These are phyloP conservation scores for Argyresthia goedartella DNA, from an alignment of 2,888 invertebrate species.

Conservation along the genomic window DNA sequence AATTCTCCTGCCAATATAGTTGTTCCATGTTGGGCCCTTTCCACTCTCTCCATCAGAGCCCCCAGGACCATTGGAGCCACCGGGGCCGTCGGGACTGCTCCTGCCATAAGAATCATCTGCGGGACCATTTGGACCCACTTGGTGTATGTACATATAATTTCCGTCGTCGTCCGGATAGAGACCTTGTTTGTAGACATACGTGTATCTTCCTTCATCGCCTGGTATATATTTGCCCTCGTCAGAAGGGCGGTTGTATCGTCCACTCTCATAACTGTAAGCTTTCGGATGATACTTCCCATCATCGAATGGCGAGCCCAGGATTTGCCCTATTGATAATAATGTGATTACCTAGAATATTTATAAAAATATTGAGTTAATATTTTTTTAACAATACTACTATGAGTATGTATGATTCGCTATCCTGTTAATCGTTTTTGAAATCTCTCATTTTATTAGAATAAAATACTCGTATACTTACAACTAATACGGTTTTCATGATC, in stretches of 20 bases:
- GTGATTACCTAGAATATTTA: neutral
- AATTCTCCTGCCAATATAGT: constrained; percentile 37
- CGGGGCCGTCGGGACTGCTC: constrained; percentile 18
- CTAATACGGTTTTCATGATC: neutral
- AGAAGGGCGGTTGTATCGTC: constrained; percentile 48
- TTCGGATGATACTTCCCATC: constrained; percentile 42
- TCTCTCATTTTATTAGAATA: neutral
- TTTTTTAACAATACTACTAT: too few relatives aligned
- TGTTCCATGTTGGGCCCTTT: constrained; percentile 16
- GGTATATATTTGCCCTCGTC: constrained; percentile 67
- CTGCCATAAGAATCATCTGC: constrained; percentile 20
- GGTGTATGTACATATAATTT: constrained; percentile 62
- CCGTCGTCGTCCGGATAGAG: constrained; percentile 49
- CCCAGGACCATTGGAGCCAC: constrained; percentile 19
- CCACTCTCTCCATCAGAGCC: constrained; percentile 18
- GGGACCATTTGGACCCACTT: constrained; percentile 27
- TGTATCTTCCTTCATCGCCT: constrained; percentile 65
- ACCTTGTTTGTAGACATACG: constrained; percentile 47
- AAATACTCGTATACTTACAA: neutral
- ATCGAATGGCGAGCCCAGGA: constrained; percentile 31
- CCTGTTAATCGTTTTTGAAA: neutral
- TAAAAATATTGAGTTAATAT: too few relatives aligned
- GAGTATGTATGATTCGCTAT: too few relatives aligned
- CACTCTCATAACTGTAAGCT: constrained; percentile 45
- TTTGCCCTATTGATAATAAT: constrained; percentile 6